Percentiles rank a stretch among this genome's conserved stretches.
Conservation (phyloP, 2,113 vertebrate genomes). For the Myotis lucifugus region DNA sequence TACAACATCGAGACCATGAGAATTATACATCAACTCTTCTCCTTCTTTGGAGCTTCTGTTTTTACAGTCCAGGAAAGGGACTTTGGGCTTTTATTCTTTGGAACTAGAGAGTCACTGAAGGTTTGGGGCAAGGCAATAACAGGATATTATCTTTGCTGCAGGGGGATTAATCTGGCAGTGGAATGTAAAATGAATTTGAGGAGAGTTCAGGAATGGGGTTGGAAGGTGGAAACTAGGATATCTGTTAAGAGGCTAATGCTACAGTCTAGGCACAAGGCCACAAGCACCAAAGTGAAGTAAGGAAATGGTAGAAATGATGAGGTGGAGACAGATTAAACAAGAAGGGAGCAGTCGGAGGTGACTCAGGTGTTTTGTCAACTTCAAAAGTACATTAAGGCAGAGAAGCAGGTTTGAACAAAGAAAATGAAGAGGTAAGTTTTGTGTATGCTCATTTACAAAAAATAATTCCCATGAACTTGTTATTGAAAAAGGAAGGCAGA, state of each 20-base stretch:
- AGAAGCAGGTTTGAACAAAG: neutral
- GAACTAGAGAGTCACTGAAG: neutral
- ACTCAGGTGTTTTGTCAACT: neutral
- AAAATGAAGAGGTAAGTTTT: neutral
- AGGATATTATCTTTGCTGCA: neutral
- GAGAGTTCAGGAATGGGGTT: neutral
- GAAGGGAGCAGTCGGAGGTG: fast-evolving
- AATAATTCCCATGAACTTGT: neutral
- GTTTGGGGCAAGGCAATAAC: neutral
- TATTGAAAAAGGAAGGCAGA: neutral
- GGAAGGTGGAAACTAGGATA: neutral
- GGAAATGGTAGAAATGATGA: neutral
- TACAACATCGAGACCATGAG: neutral
- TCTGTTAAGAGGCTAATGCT: neutral
- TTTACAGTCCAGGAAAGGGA: neutral
- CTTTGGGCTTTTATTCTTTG: constrained; percentile 9
- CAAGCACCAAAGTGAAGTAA: neutral
- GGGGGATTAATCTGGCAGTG: neutral
- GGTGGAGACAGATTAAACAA: neutral
- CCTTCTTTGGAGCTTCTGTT: neutral
- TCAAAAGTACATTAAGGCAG: neutral
- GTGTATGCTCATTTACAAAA: neutral
- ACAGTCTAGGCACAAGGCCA: neutral
- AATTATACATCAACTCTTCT: neutral
- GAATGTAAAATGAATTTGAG: neutral